Base-by-base conservation (phyloP, 2,888 invertebrate species). In the Stegana nigrithorax region DNA sequence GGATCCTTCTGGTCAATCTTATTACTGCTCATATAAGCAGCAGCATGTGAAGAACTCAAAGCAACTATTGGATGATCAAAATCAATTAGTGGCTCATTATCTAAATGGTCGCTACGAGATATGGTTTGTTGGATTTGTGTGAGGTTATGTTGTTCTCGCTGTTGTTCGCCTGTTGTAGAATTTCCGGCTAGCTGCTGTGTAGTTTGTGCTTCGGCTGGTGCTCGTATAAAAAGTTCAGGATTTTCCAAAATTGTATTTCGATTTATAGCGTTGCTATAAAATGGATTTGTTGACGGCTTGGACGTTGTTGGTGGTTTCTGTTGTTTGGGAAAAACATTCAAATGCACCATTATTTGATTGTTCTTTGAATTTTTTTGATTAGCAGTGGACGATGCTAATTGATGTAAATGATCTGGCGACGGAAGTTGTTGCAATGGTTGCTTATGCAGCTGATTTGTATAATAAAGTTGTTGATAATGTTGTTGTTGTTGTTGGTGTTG, bases 301-400 rank as follows among this genome's bases (percentile, higher is more conserved):
- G 36, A 55, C 21, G 53, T 55, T 6, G 53, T 55, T 36, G 32
- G 21, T 1, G 53, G 29, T 19, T 29, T 56, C 65, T 87, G 88
- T 63, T 85, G 87, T 59, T 88, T 87, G 1, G 89, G 89, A 73
- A 89, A 90, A 7, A 91, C 83, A 83, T 91, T 91, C n/a, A 91
- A 83, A 64, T 91, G 90, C 4, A 91, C 87, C 71, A 90, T 86
- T 86, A 91, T 89, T 74, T 90, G 90, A 42, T 88, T 87, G 4
- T 73, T 59, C 14, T 71, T 73, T n/a, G 85, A 81, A 26, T 83
- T 84, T 8, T 2, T 8, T 12, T 29, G 32, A 5, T n/a, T 29
- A 44, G 64, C 63, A 8, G 26, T 39, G 6, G 42, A 14, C 12
- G 53, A 42, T 53, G 62, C 14, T 26, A 61, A 10, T 5, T 68